Base-by-base conservation (phyloP, 2,888 invertebrate species). In the Caenorhabditis becei region DNA sequence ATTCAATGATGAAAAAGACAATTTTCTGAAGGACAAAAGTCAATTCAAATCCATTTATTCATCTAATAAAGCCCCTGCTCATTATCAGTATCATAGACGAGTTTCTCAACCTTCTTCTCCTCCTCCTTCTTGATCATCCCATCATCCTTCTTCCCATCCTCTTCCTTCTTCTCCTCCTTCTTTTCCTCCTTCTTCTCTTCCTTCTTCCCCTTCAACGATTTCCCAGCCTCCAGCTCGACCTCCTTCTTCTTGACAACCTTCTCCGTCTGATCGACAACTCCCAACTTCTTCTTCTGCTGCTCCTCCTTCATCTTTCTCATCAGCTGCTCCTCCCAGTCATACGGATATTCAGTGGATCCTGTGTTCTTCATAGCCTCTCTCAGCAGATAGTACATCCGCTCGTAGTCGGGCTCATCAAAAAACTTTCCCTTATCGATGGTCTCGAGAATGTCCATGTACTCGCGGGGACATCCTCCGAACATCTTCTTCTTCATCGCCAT, bases 341-440 rank as follows among this genome's bases (percentile, higher is more conserved):
- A 80, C 2, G 80, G 80, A 49, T 61, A 80, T 47, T 80, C 80
- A 1, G 49, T 67, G 0, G 86, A 82, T 16, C 79, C 81, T 35
- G 81, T 79, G 35, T 72, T 86, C 58, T 70, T 72, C 78, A 87
- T 80, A 11, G 86, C 87, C 53, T 78, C 67, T 53, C 84, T 61
- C 51, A 88, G 56, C 28, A 86, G 66, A 28, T 78, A 82, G 71
- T 88, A 88, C 71, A 88, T 87, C 51, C 82, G 61, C 23, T 63
- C 63, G 70, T 88, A 88, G 66, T 88, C 80, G 16, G 88, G 88
- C 59, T 88, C 88, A 49, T 86, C 87, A 61, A 88, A 88, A 81
- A 88, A 88, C 49, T 83, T 65, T 0, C 85, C 88, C 20, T 81
- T 72, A 59, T 88, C 85, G 70, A 88, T 87, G 10, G 80, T 51